Conservation (phyloP, 2,888 invertebrate species). For the Tipula unca region DNA sequence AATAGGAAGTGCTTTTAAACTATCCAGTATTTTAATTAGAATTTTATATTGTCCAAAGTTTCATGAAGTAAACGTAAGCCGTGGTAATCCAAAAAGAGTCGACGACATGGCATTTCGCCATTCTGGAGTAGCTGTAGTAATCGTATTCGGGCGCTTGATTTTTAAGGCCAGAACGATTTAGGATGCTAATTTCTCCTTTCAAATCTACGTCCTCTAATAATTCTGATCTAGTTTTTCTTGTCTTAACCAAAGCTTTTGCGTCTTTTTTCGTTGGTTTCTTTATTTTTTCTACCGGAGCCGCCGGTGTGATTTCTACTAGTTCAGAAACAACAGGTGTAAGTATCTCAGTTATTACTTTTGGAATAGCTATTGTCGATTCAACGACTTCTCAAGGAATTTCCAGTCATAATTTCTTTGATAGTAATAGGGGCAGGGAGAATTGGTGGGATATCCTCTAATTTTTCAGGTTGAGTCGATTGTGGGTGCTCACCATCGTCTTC, state of each 20-base stretch:
- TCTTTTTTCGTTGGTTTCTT: constrained; percentile 42
- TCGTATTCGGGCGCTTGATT: constrained; percentile 74
- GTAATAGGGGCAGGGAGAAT: background rate
- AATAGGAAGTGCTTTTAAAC: constrained; percentile 78
- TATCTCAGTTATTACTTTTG: background rate
- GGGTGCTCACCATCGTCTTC: constrained; percentile 35
- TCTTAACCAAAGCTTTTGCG: constrained; percentile 36
- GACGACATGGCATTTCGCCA: constrained; percentile 71
- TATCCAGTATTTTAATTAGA: constrained; percentile 50
- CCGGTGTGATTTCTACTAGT: background rate
- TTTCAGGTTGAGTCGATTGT: background rate
- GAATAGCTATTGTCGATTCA: background rate
- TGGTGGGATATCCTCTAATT: background rate
- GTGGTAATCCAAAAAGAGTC: constrained; percentile 88
- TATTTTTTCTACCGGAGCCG: background rate
- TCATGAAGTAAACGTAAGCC: constrained; percentile 80
- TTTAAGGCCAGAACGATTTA: constrained; percentile 70
- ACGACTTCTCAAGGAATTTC: background rate
- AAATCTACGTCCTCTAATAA: constrained; percentile 57
- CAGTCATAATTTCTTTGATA: background rate
- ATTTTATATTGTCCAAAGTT: constrained; percentile 25
- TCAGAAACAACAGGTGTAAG: background rate
- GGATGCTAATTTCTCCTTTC: constrained; percentile 79
- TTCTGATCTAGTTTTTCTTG: constrained; percentile 43
- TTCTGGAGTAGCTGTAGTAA: constrained; percentile 69